phyloP scores from a whole-genome alignment of 2,797 vertebrate genomes.

The Clamator glandarius region DNA sequence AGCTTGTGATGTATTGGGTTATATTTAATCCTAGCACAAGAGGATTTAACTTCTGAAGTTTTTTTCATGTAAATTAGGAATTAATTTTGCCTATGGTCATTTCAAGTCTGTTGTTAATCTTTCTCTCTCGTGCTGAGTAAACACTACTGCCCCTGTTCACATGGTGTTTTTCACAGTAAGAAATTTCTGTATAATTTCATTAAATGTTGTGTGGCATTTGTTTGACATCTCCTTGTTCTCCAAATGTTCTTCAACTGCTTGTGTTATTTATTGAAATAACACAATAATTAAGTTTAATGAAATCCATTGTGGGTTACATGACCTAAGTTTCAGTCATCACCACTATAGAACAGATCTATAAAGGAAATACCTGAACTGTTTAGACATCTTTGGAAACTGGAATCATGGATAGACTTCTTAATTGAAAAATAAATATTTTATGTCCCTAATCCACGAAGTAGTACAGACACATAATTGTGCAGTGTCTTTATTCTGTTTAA shows the following conservation, averaged over 20 bases:
- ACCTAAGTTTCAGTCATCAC: rapidly evolving
- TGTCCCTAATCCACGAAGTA: neutral
- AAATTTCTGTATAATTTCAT: neutral
- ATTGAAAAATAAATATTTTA: neutral
- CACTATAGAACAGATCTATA: neutral
- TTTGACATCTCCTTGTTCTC: neutral
- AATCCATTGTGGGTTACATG: neutral
- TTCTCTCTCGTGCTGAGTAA: neutral
- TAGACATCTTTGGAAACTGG: neutral
- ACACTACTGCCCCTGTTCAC: neutral
- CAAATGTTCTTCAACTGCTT: neutral
- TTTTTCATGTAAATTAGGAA: neutral
- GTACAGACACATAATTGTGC: neutral
- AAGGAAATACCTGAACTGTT: neutral
- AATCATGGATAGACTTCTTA: neutral
- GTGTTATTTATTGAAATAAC: neutral
- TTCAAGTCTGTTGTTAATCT: neutral
- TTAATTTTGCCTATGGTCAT: neutral
- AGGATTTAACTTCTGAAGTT: neutral
- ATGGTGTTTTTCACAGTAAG: neutral
- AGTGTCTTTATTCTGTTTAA: neutral
- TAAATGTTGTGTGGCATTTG: neutral
- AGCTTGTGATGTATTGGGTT: neutral
- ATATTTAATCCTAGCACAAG: neutral
- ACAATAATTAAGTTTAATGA: neutral